These are phyloP conservation scores for Cyprinodon variegatus DNA, from an alignment of 2,113 vertebrate species.

Conservation along the genomic window DNA sequence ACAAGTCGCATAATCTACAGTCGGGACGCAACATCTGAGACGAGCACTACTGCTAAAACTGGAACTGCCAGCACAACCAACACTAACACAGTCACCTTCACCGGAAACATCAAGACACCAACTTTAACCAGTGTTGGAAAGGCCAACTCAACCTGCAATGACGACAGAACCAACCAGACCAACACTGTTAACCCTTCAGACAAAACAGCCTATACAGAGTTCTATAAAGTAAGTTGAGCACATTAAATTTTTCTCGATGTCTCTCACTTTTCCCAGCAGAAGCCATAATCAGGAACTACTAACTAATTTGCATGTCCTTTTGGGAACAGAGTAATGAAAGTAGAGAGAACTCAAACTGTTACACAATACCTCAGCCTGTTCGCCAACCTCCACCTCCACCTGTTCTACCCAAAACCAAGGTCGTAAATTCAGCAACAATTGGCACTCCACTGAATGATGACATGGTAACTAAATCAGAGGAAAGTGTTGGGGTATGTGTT, in stretches of 20 bases:
- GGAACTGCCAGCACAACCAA: neutral
- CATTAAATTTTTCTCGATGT: neutral
- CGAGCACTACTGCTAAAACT: neutral
- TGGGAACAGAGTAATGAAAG: neutral
- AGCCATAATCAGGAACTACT: neutral
- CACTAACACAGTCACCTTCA: too few species aligned
- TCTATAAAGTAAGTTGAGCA: neutral
- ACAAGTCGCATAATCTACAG: neutral
- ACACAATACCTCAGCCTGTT: conserved; percentile 3
- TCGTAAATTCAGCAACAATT: neutral
- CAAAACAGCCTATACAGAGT: neutral
- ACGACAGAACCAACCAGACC: neutral
- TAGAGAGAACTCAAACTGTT: neutral
- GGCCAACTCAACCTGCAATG: neutral
- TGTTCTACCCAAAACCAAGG: neutral
- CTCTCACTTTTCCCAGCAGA: too few species aligned
- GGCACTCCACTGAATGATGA: fast-evolving
- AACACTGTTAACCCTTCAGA: neutral
- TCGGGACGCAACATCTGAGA: neutral
- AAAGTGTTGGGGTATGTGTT: conserved; percentile 2
- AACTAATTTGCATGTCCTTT: neutral
- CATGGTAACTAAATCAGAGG: neutral
- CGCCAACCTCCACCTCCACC: conserved; percentile 16
- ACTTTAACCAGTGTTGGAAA: too few species aligned
- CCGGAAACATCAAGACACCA: too few species aligned